Base-by-base conservation (phyloP, 1,140 invertebrate genomes). In the Parapsyche elsis region DNA sequence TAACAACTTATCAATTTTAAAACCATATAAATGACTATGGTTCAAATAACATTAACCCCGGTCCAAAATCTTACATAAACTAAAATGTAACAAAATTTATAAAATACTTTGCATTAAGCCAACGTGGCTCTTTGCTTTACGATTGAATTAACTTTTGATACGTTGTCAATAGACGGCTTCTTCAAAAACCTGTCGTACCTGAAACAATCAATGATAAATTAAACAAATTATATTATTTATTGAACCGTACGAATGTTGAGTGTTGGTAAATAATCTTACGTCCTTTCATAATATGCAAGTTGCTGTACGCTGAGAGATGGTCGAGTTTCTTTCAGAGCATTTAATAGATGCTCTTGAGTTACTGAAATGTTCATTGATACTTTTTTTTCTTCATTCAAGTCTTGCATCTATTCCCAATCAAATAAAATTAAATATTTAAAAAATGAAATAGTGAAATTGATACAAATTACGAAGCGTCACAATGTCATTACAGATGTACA, bases 231-330 rank as follows among this genome's bases (percentile, higher is more conserved):
- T 21, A 81, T 30, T 21, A 82, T 23, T 16, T 78, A 71, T n/a
- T n/a, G n/a, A 80, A 24, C 80, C 64, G n/a, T 16, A 57, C n/a
- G 24, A 61, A 49, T 75, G 16, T 61, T n/a, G n/a, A n/a, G n/a
- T n/a, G n/a, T n/a, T n/a, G 30, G 30, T 38, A 45, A 49, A 77
- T 80, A 53, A 73, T 81, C 88, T 89, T 86, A 92, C 92, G 93
- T 93, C 83, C 84, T 88, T 73, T 91, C 88, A 84, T 94, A 95
- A 85, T 91, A 93, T 14, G 85, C 61, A 59, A 89, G 90, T 83
- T 95, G 93, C 9, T 88, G 84, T 9, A 80, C 84, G 1, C 90
- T 90, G 10, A 95, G 88, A 2, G 94, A 94, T 0, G 94, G 93
- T 73, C 90, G 91, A 12, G 92, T 94, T 75, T 91, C 90, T 12